Evolutionary conservation across 37 sponge, comb jelly and placozoan species (phyloP), one percentile per base, ranked within the genome.

Genomic region (Ianthella basta): DNA sequence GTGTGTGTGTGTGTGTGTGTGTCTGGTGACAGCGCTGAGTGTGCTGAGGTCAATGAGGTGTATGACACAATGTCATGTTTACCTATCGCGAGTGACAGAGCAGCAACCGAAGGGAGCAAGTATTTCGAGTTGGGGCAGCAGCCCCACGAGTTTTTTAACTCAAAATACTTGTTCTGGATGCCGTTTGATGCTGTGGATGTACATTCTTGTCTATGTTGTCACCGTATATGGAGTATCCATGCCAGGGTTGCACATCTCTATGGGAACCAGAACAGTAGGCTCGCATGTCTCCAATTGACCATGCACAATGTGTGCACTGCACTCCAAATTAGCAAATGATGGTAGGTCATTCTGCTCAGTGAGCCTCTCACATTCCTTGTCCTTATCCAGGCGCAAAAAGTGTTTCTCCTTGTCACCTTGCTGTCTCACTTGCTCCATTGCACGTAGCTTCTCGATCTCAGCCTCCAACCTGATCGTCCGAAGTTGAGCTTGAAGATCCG

Each of bases 201-300:
- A 69, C 18, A 69, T 69, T 69, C 33, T 69, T 69, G 70, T 69
- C 70, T n/a, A 69, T 69, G 34, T 69, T 69, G 70, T 69, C 70
- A n/a, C 70, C 70, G 34, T 69, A 69, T 69, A 69, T 69, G 70
- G 33, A 32, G 34, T 69, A 69, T n/a, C 70, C 70, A 69, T 69
- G 29, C 70, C 70, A 69, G 29, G 70, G 70, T 69, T 30, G 70
- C 27, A 27, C 63, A 61, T 61, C 63, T n/a, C n/a, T 30, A 30
- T 30, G 34, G 18, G 29, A 32, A 29, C 33, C 1, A 33, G 33
- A 69, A 35, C 34, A 32, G 70, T 1, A 69, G 70, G 1, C 4
- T n/a, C 27, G 19, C 33, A 18, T 30, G 66, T 10, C 23, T 30
- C 4, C 35, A 4, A 30, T 6, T 30, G 70, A 6, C 70, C 27